Evolutionary conservation across 1,140 invertebrate species (phyloP).

Genomic region (Chironomus tepperi): DNA sequence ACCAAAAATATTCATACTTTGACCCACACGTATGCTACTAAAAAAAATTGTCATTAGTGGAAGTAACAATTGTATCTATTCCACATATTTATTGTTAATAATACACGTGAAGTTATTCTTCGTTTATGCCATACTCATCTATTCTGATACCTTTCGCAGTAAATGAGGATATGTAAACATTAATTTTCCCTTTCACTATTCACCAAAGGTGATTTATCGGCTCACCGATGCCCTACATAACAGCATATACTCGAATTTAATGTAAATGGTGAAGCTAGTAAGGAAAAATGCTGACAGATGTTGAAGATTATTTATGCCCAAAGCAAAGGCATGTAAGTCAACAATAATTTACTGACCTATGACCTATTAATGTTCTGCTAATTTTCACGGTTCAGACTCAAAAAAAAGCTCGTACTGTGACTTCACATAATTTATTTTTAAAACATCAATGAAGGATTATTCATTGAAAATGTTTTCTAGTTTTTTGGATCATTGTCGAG

Average conservation of each 20-base stretch:
- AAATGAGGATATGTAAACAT: slow-evolving; percentile 4
- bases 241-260: background rate
- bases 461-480: background rate
- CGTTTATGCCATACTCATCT: too few relatives aligned
- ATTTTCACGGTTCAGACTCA: background rate
- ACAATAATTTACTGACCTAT: background rate
- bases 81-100: too few relatives aligned
- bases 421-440: slow-evolving; percentile 2
- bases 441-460: background rate
- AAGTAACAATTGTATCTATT: too few relatives aligned
- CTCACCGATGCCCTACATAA: background rate
- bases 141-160: too few relatives aligned
- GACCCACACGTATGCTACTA: too few relatives aligned
- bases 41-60: too few relatives aligned
- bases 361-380: background rate
- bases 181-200: background rate
- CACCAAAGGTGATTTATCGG: background rate
- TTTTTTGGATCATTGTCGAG: too few relatives aligned
- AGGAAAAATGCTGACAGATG: background rate
- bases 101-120: too few relatives aligned
- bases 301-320: background rate
- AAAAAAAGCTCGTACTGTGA: background rate
- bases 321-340: background rate
- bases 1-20: too few relatives aligned
- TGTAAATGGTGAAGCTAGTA: background rate